These are phyloP conservation scores for Raillietiella orientalis DNA, from an alignment of 2,888 invertebrate genomes.

Conservation along the genomic window DNA sequence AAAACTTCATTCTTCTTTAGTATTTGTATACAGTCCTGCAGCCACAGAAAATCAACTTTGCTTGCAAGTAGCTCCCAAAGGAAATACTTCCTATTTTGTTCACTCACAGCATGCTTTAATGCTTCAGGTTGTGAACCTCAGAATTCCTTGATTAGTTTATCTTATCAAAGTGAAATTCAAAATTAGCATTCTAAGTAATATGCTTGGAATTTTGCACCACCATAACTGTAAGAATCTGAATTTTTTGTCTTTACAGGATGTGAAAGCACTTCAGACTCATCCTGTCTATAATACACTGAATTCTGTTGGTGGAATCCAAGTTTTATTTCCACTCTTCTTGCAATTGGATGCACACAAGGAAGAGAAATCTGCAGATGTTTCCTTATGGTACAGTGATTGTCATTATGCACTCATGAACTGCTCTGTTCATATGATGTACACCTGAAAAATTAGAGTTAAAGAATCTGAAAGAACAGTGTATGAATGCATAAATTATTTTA, in stretches of 20 bases:
- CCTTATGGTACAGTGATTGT: constrained; percentile 73
- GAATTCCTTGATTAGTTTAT: too few relatives aligned
- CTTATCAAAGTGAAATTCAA: too few relatives aligned
- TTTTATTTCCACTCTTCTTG: constrained; percentile 85
- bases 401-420: not conserved
- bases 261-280: constrained; percentile 95
- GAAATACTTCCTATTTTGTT: constrained; percentile 87
- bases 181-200: too few relatives aligned
- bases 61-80: constrained; percentile 90
- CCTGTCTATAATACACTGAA: constrained; percentile 96
- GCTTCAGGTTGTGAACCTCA: constrained; percentile 37
- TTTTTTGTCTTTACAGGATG: constrained; percentile 32
- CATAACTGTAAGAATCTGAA: too few relatives aligned
- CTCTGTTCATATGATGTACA: not conserved
- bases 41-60: constrained; percentile 97
- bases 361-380: constrained; percentile 25
- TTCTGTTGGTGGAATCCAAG: constrained; percentile 94
- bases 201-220: too few relatives aligned
- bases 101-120: constrained; percentile 98
- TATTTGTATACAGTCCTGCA: constrained; percentile 99
- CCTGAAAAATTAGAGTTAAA: not conserved
- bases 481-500: constrained; percentile 17
- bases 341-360: constrained; percentile 84
- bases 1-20: constrained; percentile 76
- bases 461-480: too few relatives aligned